Base-by-base conservation (phyloP, 2,888 invertebrate species). In the Erynnis tages region DNA sequence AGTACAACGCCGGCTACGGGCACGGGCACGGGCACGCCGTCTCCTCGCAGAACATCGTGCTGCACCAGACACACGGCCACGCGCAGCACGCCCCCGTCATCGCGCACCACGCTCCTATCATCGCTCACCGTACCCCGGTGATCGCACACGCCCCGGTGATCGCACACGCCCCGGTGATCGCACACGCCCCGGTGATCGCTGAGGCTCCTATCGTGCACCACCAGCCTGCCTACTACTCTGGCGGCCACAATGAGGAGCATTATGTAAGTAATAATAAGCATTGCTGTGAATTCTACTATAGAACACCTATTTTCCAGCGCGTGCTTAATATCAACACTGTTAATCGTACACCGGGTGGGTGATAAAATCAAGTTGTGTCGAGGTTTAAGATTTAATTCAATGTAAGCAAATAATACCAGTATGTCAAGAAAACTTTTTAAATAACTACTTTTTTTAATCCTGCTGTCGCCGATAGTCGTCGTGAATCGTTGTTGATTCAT, bases 61-160 rank as follows among this genome's bases (percentile, higher is more conserved):
- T 38, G 21, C 37, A 38, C 37, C 37, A 38, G 21, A 21, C 8
- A 4, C 37, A 38, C 21, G 38, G 38, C 17, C 38, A 38, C 11
- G 11, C 7, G n/a, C 17, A 87, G 82, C 11, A 82, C 6, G 32
- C 32, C 3, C 13, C 14, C 2, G 21, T 21, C 21, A 6, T 21
- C 21, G 21, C 21, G 3, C 21, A 21, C 21, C 21, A 21, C 21
- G 21, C 21, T 4, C 21, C 21, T 6, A 21, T 21, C 6, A 6
- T 21, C 6, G 21, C 21, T 4, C 21, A n/a, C n/a, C n/a, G n/a
- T n/a, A 10, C 27, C 3, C 27, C 27, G n/a, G 27, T 27, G 10
- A 13, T 32, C 13, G 30, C 30, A n/a, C 10, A 82, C 5, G 21
- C 38, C 6, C 21, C 23, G 5, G 13, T 32, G 5, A 13, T 32